Base-by-base conservation (phyloP, 2,888 invertebrate genomes). In the Melanotus villosus region DNA sequence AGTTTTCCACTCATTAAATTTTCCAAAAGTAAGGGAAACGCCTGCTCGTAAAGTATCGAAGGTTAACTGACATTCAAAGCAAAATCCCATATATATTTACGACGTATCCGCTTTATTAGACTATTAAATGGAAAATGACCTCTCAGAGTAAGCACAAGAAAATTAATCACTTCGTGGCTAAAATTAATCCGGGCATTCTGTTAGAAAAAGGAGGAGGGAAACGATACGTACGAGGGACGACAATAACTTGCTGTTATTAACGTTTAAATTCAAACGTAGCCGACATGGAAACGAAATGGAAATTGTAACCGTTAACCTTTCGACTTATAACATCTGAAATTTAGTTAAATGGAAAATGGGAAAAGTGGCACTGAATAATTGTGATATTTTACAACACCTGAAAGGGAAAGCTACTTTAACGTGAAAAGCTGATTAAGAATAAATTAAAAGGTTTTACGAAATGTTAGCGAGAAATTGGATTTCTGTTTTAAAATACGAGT, bases 261-360 rank as follows among this genome's bases (percentile, higher is more conserved):
- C n/a, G n/a, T n/a, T n/a, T n/a, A n/a, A n/a, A n/a, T n/a, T n/a
- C n/a, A n/a, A n/a, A n/a, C n/a, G n/a, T n/a, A n/a, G n/a, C n/a
- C n/a, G 34, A 34, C 26, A 26, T 23, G 50, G 16, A 7, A 50
- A 50, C 16, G 16, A 50, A 30, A 50, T 50, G 50, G 18, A 52
- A 52, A 52, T 52, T 52, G 52, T 30, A 52, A 18, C 32, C 32
- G 52, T 32, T 50, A 50, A 50, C 50, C 50, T 50, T 50, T 50
- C 18, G 52, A 10, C 16, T 26, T 50, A 32, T 32, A 32, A 52
- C 52, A 52, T 14, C 52, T 52, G 16, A 52, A 50, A 32, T 52
- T 52, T 32, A 34, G 32, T 52, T 32, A 32, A 32, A 9, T 32
- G 18, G 52, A 34, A 52, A 52, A 52, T 52, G 52, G 52, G n/a